Evolutionary conservation across 2,888 invertebrate genomes (phyloP), one percentile per base, ranked within the genome.

Genomic region (Aleiodes alternator): DNA sequence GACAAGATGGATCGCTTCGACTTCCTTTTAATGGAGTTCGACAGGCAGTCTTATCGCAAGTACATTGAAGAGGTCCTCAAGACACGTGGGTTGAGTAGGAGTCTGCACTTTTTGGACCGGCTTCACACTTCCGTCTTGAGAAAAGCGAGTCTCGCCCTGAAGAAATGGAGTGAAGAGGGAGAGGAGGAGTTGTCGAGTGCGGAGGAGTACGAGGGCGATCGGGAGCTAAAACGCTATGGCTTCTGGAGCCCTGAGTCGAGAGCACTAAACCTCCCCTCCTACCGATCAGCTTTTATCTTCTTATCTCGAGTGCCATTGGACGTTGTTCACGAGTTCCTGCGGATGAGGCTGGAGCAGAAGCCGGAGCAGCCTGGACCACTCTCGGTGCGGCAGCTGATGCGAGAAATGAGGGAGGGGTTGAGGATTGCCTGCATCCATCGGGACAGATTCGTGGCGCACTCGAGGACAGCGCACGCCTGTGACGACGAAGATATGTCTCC

Each of bases 281-380:
- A 97, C 90, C 92, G 95, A 82, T 93, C 95, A 50, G 93, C 95
- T 78, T 98, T 97, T 90, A 92, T 98, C 71, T 96, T 97, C 88
- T 92, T 98, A 14, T 94, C 96, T 76, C 93, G 95, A 69, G 93
- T 98, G 70, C 96, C 97, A 31, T 90, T 98, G 85, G 97, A 98
- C 89, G 94, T 97, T n/a, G 94, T 97, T 78, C 96, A 97, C 86
- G 97, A 98, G 90, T 98, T 97, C 90, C 91, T 98, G 57, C 91
- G 94, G 77, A 94, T 98, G 92, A 91, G 97, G 57, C 91, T 97
- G 53, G 97, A 97, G 86, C 94, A 95, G 77, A 93, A 95, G 75
- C 96, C 96, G 0, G 92, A 93, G 29, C 94, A 95, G 69, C 97
- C 97, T 0, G 97, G 96, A 69, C 94, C 95, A 7, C 92, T 97